Conservation (phyloP, 2,797 vertebrate species). For the Coregonus suidteri region DNA sequence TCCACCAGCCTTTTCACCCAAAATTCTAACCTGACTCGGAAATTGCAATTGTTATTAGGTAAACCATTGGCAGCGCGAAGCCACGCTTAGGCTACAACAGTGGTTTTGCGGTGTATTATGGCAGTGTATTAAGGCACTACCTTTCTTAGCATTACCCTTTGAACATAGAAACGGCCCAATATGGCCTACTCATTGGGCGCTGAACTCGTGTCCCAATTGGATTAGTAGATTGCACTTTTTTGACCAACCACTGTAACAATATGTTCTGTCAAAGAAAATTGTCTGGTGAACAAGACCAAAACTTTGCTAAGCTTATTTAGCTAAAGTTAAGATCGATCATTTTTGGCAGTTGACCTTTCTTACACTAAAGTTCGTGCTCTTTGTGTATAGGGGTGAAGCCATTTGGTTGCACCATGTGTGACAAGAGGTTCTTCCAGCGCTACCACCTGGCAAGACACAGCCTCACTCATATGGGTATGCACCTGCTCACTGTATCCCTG, state of each 20-base stretch:
- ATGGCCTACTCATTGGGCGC: not conserved
- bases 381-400: slow-evolving; percentile 77
- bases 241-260: too few relatives aligned
- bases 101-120: too few relatives aligned
- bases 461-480: slow-evolving; percentile 81
- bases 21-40: slow-evolving; percentile 23
- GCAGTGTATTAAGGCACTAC: not conserved
- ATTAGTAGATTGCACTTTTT: slow-evolving; percentile 30
- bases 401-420: slow-evolving; percentile 82
- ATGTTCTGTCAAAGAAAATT: slow-evolving; percentile 50
- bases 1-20: slow-evolving; percentile 19
- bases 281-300: slow-evolving; percentile 50
- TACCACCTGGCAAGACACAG: slow-evolving; percentile 82
- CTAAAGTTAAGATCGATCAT: slow-evolving; percentile 72
- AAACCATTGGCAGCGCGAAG: not conserved
- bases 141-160: not conserved
- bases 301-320: slow-evolving; percentile 53
- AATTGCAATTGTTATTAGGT: not conserved
- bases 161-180: not conserved
- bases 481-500: slow-evolving; percentile 2
- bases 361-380: slow-evolving; percentile 77
- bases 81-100: not conserved
- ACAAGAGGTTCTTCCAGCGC: slow-evolving; percentile 82
- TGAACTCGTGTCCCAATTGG: slow-evolving; percentile 53
- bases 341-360: slow-evolving; percentile 76